These are phyloP conservation scores for Umimayanthus chanpuru DNA, from an alignment of 92 coral and sea anemone species.

Conservation along the genomic window DNA sequence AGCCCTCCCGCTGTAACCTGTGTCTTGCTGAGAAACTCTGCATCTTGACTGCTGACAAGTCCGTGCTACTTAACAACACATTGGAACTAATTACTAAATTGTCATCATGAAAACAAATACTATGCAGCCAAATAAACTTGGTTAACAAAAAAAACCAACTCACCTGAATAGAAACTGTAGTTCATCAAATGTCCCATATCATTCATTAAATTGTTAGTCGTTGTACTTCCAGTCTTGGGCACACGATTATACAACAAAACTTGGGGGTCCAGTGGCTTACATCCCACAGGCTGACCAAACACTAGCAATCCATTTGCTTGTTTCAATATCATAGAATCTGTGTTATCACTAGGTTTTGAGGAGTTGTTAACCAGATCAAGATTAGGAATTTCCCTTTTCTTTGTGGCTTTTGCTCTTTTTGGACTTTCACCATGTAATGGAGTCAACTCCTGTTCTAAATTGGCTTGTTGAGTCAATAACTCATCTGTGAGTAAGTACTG, in stretches of 20 bases:
- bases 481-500: not conserved
- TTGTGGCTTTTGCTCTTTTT: not conserved
- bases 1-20: no score
- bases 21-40: no score
- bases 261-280: conserved; percentile 65
- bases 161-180: conserved; percentile 50
- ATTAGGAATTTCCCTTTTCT: not conserved
- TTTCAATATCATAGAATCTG: not conserved
- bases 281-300: conserved; percentile 27
- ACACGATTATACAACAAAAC: conserved; percentile 70
- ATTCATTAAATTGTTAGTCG: conserved; percentile 41
- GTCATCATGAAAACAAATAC: no score
- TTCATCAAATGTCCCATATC: conserved; percentile 40
- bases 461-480: not conserved
- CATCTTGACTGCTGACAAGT: no score
- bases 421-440: not conserved
- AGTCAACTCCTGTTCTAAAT: not conserved
- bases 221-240: conserved; percentile 81
- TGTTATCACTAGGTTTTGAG: not conserved
- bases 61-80: no score
- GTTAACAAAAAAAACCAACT: not conserved
- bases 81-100: no score
- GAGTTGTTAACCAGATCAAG: not conserved
- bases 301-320: conserved; percentile 25
- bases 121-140: not conserved